Evolutionary conservation across 2,888 invertebrate species (phyloP).

Genomic region (Lathronympha strigana): DNA sequence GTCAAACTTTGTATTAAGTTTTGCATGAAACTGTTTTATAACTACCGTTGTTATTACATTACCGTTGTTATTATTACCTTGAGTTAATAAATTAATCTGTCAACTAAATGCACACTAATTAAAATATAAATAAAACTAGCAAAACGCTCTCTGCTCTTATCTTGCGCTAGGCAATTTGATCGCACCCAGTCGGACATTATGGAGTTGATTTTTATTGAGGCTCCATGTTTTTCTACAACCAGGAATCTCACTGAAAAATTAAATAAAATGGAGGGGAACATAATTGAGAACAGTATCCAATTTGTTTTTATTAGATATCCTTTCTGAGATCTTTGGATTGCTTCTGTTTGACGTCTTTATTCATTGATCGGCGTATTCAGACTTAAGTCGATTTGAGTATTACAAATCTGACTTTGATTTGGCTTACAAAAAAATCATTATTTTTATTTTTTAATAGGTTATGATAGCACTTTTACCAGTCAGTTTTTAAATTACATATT

Average conservation of each 20-base stretch:
- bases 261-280: conserved; percentile 40
- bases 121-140: too few species aligned
- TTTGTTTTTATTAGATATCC: conserved; percentile 41
- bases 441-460: too few species aligned
- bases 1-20: too few species aligned
- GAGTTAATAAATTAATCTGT: too few species aligned
- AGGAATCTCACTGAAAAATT: conserved; percentile 39
- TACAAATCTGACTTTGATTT: not conserved
- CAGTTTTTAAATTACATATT: too few species aligned
- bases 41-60: too few species aligned
- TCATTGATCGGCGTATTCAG: conserved; percentile 11
- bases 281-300: conserved; percentile 41
- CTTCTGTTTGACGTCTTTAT: conserved; percentile 21
- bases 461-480: too few species aligned
- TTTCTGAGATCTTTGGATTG: conserved; percentile 37
- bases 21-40: too few species aligned
- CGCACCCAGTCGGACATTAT: conserved; percentile 58
- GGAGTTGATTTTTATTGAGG: conserved; percentile 69
- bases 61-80: too few species aligned
- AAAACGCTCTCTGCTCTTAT: conserved; percentile 37
- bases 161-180: conserved; percentile 55
- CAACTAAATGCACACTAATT: too few species aligned
- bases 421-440: too few species aligned
- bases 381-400: not conserved
- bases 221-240: conserved; percentile 53